Base-by-base conservation (phyloP, 1,140 invertebrate species). In the Helicoverpa zea region DNA sequence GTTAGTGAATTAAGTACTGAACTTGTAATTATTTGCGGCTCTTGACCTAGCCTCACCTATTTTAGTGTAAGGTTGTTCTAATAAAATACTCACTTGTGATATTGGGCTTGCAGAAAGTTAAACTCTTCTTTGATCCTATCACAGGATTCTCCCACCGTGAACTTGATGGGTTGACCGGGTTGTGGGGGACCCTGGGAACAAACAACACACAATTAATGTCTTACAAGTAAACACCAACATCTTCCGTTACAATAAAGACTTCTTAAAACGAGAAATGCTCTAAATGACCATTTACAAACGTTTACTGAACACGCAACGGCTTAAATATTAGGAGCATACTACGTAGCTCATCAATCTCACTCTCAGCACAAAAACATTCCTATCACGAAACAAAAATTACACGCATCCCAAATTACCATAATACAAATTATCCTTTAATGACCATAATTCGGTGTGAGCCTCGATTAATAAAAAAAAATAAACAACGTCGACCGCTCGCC, bases 61-160 rank as follows among this genome's bases (percentile, higher is more conserved):
- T 35, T 35, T 7, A 35, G 3, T 35, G 35, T 35, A 35, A 35
- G 35, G 35, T 3, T 35, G 35, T 35, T 16, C 2, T 18, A 47
- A 47, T 3, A 47, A 1, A 16, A 66, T 93, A 98, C 98, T 98
- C 96, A 99, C 98, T 98, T 99, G 96, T 99, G 99, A 96, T 99
- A 99, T 96, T 99, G 99, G 83, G 98, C 98, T 96, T 99, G 99
- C 83, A 99, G 96, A 96, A 99, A 99, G 96, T 98, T 99, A 95
- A 99, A 99, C 96, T 99, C 99, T 95, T 99, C 99, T 96, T 99
- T 99, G 92, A 99, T 99, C 88, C 98, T 96, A 92, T 99, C 98
- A 94, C 98, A 98, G 30, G 98, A 98, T 92, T 99, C 98, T 35
- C 97, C 96, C 78, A 99, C 97, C 16, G 98, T 98, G 94, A 99